phyloP scores from a whole-genome alignment of 2,797 vertebrate genomes.

The Decapterus maruadsi region DNA sequence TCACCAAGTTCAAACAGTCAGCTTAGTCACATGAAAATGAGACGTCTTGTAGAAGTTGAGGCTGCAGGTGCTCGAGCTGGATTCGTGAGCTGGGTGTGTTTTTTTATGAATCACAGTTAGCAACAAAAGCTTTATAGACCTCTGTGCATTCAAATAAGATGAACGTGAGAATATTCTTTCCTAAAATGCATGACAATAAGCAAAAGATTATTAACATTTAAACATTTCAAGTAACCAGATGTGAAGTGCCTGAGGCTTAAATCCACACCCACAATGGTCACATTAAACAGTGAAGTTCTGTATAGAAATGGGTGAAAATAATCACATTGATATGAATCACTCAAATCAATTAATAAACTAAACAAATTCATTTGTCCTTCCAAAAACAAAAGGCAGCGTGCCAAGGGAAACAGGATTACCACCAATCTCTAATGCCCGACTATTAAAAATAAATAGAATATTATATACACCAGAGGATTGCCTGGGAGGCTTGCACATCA shows the following conservation, averaged over 20 bases:
- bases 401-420: conserved; percentile 58
- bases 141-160: background rate
- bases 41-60: background rate
- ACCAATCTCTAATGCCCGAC: conserved; percentile 59
- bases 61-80: background rate
- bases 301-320: conserved; percentile 2
- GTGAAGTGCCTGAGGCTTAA: background rate
- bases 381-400: conserved; percentile 37
- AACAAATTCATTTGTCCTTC: conserved; percentile 49
- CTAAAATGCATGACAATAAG: background rate
- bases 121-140: background rate
- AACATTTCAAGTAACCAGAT: background rate
- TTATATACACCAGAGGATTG: conserved; percentile 65
- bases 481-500: conserved; percentile 39
- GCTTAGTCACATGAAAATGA: conserved; percentile 40
- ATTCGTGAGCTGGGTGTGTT: background rate
- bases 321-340: conserved; percentile 18
- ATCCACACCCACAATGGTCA: background rate
- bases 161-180: background rate
- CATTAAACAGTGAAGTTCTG: background rate
- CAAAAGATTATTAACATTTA: background rate
- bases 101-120: background rate
- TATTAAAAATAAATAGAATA: conserved; percentile 72
- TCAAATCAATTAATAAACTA: conserved; percentile 43
- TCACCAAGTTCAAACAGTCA: conserved; percentile 45